Evolutionary conservation across 2,888 invertebrate genomes (phyloP).

Genomic region (Coremacera marginata): DNA sequence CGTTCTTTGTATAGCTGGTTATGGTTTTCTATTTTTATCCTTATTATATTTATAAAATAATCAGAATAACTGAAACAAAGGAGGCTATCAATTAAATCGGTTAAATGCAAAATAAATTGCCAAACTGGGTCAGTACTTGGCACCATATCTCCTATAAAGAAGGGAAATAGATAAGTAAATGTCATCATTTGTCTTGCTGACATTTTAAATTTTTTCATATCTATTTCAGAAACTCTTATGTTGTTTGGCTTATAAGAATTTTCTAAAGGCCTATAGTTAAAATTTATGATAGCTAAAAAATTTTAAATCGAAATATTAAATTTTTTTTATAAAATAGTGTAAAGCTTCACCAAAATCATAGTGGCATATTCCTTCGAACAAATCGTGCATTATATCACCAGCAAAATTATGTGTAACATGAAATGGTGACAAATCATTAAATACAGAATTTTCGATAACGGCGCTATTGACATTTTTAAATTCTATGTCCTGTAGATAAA

Average conservation of each 20-base stretch:
- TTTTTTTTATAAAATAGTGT: neutral
- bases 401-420: neutral
- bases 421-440: neutral
- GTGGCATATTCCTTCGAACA: neutral
- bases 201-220: too few relatives aligned
- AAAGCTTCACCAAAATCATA: neutral
- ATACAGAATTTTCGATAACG: neutral
- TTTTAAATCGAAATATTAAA: neutral
- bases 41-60: neutral
- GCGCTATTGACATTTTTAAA: neutral
- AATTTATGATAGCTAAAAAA: neutral
- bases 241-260: neutral
- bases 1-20: neutral
- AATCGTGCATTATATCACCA: neutral
- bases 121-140: neutral
- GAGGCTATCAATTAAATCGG: neutral
- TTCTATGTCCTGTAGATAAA: neutral
- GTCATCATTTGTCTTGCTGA: neutral
- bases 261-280: neutral
- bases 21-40: neutral
- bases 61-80: neutral
- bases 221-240: neutral
- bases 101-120: neutral
- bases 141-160: neutral
- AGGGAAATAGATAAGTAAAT: neutral